Conservation (phyloP, 2,888 invertebrate species). For the Hartigia nigra region DNA sequence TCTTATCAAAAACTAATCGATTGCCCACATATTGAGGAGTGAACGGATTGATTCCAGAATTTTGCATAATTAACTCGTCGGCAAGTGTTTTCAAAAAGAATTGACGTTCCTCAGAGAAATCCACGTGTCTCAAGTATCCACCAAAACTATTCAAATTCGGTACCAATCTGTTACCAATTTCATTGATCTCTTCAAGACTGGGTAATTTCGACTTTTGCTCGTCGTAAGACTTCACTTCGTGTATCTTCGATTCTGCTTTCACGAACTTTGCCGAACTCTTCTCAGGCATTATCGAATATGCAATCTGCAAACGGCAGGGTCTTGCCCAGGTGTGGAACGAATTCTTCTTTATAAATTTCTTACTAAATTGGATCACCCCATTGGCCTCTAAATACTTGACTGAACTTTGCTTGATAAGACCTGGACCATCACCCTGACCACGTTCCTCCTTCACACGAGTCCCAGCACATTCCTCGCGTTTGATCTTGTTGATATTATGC, state of each 20-base stretch:
- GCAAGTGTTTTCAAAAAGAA: constrained; percentile 41
- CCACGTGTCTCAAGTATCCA: constrained; percentile 35
- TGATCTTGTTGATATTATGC: constrained; percentile 41
- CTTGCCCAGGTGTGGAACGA: constrained; percentile 71
- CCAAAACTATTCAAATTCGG: constrained; percentile 40
- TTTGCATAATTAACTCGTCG: constrained; percentile 27
- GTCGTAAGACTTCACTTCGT: constrained; percentile 6
- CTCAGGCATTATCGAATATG: constrained; percentile 63
- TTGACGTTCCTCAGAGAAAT: constrained; percentile 39
- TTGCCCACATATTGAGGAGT: constrained; percentile 34
- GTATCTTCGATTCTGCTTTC: constrained; percentile 6
- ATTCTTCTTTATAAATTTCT: constrained; percentile 54
- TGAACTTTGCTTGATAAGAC: constrained; percentile 21
- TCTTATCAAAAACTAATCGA: constrained; percentile 32
- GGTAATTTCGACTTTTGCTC: constrained; percentile 27
- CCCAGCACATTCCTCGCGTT: constrained; percentile 42
- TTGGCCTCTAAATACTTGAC: constrained; percentile 43
- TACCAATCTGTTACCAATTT: constrained; percentile 33
- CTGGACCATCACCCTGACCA: constrained; percentile 31
- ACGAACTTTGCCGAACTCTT: constrained; percentile 12
- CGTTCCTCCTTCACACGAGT: constrained; percentile 30
- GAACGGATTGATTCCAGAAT: constrained; percentile 13
- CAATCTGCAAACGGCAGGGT: constrained; percentile 73
- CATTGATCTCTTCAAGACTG: constrained; percentile 39
- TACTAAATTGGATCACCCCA: constrained; percentile 47